Conservation (phyloP, 2,888 invertebrate species). For the Athetis lepigone region DNA sequence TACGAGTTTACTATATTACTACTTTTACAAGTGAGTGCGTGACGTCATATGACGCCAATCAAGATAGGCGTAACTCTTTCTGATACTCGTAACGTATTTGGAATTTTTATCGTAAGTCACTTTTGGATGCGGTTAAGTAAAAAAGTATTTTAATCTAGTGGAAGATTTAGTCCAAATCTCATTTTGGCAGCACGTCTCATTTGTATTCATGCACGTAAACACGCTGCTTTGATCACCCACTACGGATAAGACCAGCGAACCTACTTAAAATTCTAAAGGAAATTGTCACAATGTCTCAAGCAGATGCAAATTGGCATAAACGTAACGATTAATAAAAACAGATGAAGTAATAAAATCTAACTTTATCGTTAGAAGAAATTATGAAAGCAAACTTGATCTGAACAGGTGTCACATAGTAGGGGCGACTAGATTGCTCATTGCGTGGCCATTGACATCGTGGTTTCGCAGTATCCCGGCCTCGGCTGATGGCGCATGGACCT, state of each 20-base stretch:
- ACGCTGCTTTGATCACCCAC: slow-evolving; percentile 26
- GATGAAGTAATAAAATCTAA: slow-evolving; percentile 16
- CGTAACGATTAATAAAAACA: slow-evolving; percentile 18
- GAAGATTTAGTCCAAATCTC: slow-evolving; percentile 24
- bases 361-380: slow-evolving; percentile 20
- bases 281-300: slow-evolving; percentile 1
- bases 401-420: slow-evolving; percentile 42
- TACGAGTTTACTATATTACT: slow-evolving; percentile 18
- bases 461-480: slow-evolving; percentile 50
- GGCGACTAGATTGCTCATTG: slow-evolving; percentile 41
- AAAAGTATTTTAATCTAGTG: slow-evolving; percentile 7
- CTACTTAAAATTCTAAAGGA: not conserved
- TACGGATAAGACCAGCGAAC: slow-evolving; percentile 1
- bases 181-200: slow-evolving; percentile 32
- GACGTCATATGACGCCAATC: slow-evolving; percentile 8
- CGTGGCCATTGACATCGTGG: slow-evolving; percentile 62
- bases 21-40: slow-evolving; percentile 23
- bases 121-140: not conserved
- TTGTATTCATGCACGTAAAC: slow-evolving; percentile 36
- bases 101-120: not conserved
- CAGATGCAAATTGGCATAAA: slow-evolving; percentile 11
- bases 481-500: slow-evolving; percentile 56
- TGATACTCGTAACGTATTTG: slow-evolving; percentile 5
- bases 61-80: slow-evolving; percentile 5
- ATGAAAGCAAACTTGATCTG: slow-evolving; percentile 42